Conservation (phyloP, 1,140 invertebrate genomes). For the Drosophila santomea region DNA sequence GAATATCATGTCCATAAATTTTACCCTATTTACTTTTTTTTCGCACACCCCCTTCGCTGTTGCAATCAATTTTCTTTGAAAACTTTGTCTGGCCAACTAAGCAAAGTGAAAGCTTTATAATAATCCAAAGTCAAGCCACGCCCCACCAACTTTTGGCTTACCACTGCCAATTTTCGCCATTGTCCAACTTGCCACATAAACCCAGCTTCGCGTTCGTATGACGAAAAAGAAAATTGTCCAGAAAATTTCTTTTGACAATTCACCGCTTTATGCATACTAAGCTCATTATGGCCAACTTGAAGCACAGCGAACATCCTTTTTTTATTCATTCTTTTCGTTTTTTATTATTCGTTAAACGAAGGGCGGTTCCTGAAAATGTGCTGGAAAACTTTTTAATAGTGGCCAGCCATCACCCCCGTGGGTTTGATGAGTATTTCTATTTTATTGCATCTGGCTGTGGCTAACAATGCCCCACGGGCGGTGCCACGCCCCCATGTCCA, state of each 20-base stretch:
- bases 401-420: conserved; percentile 6
- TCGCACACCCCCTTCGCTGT: conserved; percentile 19
- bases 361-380: conserved; percentile 40
- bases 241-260: conserved; percentile 78
- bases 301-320: conserved; percentile 46
- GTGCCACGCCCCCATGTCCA: conserved; percentile 33
- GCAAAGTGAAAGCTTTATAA: conserved; percentile 51
- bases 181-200: conserved; percentile 11
- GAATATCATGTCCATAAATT: background rate
- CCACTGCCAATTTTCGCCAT: conserved; percentile 53
- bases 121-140: conserved; percentile 37
- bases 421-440: conserved; percentile 75
- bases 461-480: conserved; percentile 69
- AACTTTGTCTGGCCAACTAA: conserved; percentile 64
- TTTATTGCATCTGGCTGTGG: conserved; percentile 70
- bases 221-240: conserved; percentile 61
- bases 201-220: conserved; percentile 1
- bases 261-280: conserved; percentile 78
- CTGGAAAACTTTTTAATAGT: conserved; percentile 77
- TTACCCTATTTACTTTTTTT: background rate
- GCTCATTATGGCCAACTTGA: conserved; percentile 68
- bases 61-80: conserved; percentile 73
- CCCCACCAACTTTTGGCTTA: conserved; percentile 48
- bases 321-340: conserved; percentile 21
- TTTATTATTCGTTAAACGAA: conserved; percentile 44